Evolutionary conservation across 2,113 vertebrate genomes (phyloP).

Genomic region (Chascanopsetta lugubris): DNA sequence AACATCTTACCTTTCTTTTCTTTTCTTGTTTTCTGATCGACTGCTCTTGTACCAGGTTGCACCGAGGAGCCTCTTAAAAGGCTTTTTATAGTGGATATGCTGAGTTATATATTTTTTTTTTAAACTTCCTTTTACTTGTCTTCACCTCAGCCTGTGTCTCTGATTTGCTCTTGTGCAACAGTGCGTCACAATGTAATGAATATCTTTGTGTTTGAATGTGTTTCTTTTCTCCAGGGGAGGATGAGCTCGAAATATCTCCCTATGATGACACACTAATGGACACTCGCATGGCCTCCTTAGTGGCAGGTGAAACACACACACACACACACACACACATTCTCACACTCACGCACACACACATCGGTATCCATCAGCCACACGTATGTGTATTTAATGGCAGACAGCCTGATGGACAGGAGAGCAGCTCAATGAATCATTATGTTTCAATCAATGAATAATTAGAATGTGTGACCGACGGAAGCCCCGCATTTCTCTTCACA

Average conservation of each 20-base stretch:
- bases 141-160: not conserved
- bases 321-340: slow-evolving; percentile 7
- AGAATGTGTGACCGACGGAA: not conserved
- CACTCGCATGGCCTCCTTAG: slow-evolving; percentile 71
- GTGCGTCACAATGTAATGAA: not conserved
- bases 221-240: slow-evolving; percentile 48
- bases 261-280: slow-evolving; percentile 68
- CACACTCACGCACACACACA: not conserved
- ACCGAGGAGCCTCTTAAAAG: not conserved
- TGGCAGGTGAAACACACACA: slow-evolving; percentile 63
- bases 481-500: not conserved
- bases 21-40: not conserved
- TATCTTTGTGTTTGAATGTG: slow-evolving; percentile 9
- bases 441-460: slow-evolving; percentile 1
- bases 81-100: not conserved
- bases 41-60: not conserved
- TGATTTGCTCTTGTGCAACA: not conserved
- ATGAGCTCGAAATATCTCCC: slow-evolving; percentile 73
- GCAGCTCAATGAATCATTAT: slow-evolving; percentile 24
- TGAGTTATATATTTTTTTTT: not conserved
- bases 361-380: slow-evolving; percentile 9
- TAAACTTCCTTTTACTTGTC: not conserved
- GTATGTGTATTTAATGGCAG: slow-evolving; percentile 12
- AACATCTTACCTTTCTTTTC: not conserved
- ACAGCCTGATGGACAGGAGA: slow-evolving; percentile 2